Base-by-base conservation (phyloP, 2,888 invertebrate genomes). In the Drosophila longiperda region DNA sequence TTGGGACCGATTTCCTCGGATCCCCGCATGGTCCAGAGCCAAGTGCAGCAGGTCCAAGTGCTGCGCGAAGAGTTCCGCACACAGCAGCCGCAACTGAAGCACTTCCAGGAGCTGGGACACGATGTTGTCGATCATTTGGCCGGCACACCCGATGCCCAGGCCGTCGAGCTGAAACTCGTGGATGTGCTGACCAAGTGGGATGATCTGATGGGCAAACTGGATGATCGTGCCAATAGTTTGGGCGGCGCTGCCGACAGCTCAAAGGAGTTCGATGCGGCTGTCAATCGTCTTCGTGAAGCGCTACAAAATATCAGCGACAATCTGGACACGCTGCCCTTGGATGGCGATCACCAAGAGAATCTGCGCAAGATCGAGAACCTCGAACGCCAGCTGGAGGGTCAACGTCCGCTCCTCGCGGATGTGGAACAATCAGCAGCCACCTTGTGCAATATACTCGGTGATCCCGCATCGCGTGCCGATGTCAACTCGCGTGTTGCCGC, bases 1-100 rank as follows among this genome's bases (percentile, higher is more conserved):
- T 94, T 99, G 0, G 99, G 99, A 23, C 99, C 99, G 0, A 98
- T 99, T 88, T 98, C 98, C 0, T 97, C 98, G 0, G 99, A 99
- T 93, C 98, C 98, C 0, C 95, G 98, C 63, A 97, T 99, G 96
- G 98, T 99, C 3, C 97, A 98, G 91, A 98, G 97, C 42, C 99
- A 99, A 94, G 97, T 98, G 23, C 98, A 98, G 91, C 98, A 98
- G 94, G 96, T 97, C 3, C 97, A 98, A 94, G 98, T 99, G 0
- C 94, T 99, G 55, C 95, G 98, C 72, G 99, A 99, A 92, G 99
- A 99, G 94, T 97, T 99, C 94, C 95, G 97, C 70, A 96, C 97
- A 0, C 98, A 99, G 92, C 97, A 98, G 91, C 98, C 98, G 0
- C 97, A 98, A 83, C 93, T 99, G 72, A 96, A 97, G 71, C 97